phyloP scores from a whole-genome alignment of 1,140 invertebrate genomes.

The Alviniconcha marisindica region DNA sequence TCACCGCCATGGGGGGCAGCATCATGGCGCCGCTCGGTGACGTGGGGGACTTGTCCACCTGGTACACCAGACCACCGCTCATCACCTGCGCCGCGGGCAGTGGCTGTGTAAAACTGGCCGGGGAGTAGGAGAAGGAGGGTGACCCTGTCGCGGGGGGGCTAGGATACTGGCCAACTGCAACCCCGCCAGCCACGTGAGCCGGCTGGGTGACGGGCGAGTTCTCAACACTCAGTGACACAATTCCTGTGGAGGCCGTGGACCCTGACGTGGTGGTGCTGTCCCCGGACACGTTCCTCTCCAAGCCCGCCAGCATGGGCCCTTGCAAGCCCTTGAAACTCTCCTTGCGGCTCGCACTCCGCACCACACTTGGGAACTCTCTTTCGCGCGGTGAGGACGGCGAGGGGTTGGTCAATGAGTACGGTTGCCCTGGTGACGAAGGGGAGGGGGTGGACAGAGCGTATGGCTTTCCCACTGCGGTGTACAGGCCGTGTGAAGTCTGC shows the following conservation, averaged over 20 bases:
- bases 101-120: neutral
- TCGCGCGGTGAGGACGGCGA: slow-evolving; percentile 47
- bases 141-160: neutral
- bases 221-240: slow-evolving; percentile 33
- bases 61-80: neutral
- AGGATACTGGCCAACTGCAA: neutral
- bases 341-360: slow-evolving; percentile 60
- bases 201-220: slow-evolving; percentile 31
- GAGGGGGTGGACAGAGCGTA: slow-evolving; percentile 20
- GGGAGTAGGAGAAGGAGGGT: slow-evolving; percentile 22
- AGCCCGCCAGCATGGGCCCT: slow-evolving; percentile 30
- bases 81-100: neutral
- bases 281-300: slow-evolving; percentile 44
- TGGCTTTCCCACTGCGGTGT: neutral
- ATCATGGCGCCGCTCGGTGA: neutral
- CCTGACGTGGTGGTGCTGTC: slow-evolving; percentile 50
- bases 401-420: slow-evolving; percentile 46
- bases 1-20: neutral
- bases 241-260: slow-evolving; percentile 44
- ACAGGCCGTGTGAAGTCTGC: slow-evolving; percentile 30
- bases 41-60: neutral
- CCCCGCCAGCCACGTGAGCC: slow-evolving; percentile 17
- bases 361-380: slow-evolving; percentile 51
- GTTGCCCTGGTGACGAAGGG: slow-evolving; percentile 22
- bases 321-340: slow-evolving; percentile 62